These are phyloP conservation scores for Leptura quadrifasciata DNA, from an alignment of 2,888 invertebrate genomes.

Conservation along the genomic window DNA sequence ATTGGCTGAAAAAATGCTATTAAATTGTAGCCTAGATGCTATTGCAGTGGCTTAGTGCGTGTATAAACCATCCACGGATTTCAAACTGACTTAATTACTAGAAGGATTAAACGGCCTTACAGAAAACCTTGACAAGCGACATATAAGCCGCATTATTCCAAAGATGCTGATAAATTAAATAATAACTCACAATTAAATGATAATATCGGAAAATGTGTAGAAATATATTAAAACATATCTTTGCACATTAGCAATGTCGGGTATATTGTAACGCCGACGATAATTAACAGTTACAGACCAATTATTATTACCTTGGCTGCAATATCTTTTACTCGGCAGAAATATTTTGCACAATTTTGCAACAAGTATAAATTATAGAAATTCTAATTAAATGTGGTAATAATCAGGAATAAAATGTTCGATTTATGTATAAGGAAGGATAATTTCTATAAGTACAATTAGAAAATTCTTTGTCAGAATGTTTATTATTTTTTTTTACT, in stretches of 20 bases:
- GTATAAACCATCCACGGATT: conserved; percentile 30
- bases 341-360: conserved; percentile 44
- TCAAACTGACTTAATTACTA: conserved; percentile 33
- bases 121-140: conserved; percentile 47
- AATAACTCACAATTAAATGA: conserved; percentile 53
- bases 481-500: too few species aligned
- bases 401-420: conserved; percentile 10
- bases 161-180: conserved; percentile 53
- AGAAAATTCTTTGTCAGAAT: neutral
- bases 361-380: conserved; percentile 45
- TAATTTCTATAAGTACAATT: neutral
- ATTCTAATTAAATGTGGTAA: conserved; percentile 46
- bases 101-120: conserved; percentile 23
- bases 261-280: conserved; percentile 25
- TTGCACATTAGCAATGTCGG: conserved; percentile 29
- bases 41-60: conserved; percentile 24
- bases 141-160: conserved; percentile 44
- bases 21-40: conserved; percentile 15
- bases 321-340: conserved; percentile 37
- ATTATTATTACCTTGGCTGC: conserved; percentile 47
- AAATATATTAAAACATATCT: conserved; percentile 46
- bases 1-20: neutral
- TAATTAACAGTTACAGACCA: conserved; percentile 49
- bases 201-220: conserved; percentile 47
- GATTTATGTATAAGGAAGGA: conserved; percentile 1